Evolutionary conservation across 2,797 vertebrate genomes (phyloP), one percentile per base, ranked within the genome.

Genomic region (Thaleichthys pacificus): DNA sequence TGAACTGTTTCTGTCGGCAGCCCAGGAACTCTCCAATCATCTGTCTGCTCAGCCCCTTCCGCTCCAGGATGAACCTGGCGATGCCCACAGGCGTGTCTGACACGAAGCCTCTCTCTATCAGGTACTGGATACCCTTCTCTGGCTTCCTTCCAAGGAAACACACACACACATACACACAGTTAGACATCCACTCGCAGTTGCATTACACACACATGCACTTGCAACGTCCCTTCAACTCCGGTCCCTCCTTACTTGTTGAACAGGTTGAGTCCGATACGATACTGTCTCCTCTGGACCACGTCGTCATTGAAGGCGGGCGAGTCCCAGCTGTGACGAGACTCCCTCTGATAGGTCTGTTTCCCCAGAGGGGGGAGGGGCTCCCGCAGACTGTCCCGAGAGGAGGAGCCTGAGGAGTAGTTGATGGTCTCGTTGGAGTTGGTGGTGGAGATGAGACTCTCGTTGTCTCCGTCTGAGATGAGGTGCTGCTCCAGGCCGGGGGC

Each of bases 21-120:
- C 97, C 96, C 60, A 97, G 94, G 82, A 97, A 97, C 91, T 97
- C 96, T 51, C 97, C 96, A 5, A 97, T 97, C 96, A 97, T 98
- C 91, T 98, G 96, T 35, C 96, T 86, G 81, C 97, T 98, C 81
- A 98, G 90, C 0, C 97, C 97, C 84, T 98, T 98, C 82, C 97
- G 89, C 88, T 98, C 96, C 89, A 98, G 93, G 86, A 97, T 97
- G 92, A 98, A 98, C 76, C 95, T 92, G 47, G 97, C 97, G 17
- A 98, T 95, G 30, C 97, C 97, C 60, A 98, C 94, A 0, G 96
- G 97, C 0, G 96, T 97, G 91, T 98, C 97, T 0, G 97, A 97
- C 63, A 97, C 94, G 47, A 98, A 98, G 42, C 96, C 95, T 64
- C 96, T 88, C 89, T 98, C 97, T 0, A 98, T 98, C 89, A 98